A percentile compares a stretch with the other conserved stretches of the same genome.
These are phyloP conservation scores for Actinostola sp. DNA, from an alignment of 92 coral and sea anemone genomes.

Conservation along the genomic window DNA sequence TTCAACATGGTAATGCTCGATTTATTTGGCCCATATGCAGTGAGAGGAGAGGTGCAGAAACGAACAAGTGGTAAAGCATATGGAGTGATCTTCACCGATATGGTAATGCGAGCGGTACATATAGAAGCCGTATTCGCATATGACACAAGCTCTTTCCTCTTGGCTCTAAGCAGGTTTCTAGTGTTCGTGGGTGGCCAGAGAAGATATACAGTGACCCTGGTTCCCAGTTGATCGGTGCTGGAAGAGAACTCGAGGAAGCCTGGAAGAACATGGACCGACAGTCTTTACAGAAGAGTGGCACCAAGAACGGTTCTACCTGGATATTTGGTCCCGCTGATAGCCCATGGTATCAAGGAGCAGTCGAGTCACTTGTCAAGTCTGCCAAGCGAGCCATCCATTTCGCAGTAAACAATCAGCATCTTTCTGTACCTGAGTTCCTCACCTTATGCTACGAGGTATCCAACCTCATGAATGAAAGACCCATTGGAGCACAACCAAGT, in stretches of 20 bases:
- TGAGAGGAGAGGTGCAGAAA: slow-evolving; percentile 68
- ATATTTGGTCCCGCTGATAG: slow-evolving; percentile 61
- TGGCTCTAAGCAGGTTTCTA: slow-evolving; percentile 68
- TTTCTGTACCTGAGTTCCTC: too few species aligned
- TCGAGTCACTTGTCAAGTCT: slow-evolving; percentile 37
- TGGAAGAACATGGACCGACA: slow-evolving; percentile 57
- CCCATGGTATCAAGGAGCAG: slow-evolving; percentile 65
- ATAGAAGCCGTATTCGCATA: slow-evolving; percentile 65
- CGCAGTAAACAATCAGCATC: neutral
- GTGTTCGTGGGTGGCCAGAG: slow-evolving; percentile 74
- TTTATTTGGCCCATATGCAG: slow-evolving; percentile 71
- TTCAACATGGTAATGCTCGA: slow-evolving; percentile 66
- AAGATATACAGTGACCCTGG: slow-evolving; percentile 72
- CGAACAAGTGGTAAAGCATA: slow-evolving; percentile 74
- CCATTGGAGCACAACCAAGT: too few species aligned
- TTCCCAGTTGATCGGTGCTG: slow-evolving; percentile 56
- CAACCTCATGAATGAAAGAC: too few species aligned
- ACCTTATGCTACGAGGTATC: too few species aligned
- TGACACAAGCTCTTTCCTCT: slow-evolving; percentile 67
- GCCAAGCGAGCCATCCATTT: slow-evolving; percentile 50
- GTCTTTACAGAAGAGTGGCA: slow-evolving; percentile 29
- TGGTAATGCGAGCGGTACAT: slow-evolving; percentile 69
- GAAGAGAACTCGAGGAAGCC: slow-evolving; percentile 59
- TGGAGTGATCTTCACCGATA: slow-evolving; percentile 64
- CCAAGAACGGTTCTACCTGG: slow-evolving; percentile 67